Conservation (phyloP, 2,113 vertebrate genomes). For the Epinephelus fuscoguttatus region DNA sequence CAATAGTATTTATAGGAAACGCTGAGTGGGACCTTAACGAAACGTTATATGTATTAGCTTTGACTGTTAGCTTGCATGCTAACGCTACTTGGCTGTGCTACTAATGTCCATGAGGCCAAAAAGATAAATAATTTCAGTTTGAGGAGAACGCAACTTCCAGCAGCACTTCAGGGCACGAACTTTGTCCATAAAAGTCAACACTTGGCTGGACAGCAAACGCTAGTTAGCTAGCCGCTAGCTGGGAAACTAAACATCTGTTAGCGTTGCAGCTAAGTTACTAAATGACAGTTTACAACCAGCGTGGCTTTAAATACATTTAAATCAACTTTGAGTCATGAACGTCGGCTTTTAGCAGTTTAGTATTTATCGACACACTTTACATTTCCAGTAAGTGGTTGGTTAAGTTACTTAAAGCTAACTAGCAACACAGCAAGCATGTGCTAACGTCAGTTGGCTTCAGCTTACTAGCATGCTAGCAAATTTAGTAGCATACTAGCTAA, state of each 20-base stretch:
- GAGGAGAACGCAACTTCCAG: not conserved
- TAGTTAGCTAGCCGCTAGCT: slow-evolving; percentile 46
- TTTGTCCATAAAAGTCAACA: slow-evolving; percentile 1
- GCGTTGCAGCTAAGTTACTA: slow-evolving; percentile 4
- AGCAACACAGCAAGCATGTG: slow-evolving; percentile 41
- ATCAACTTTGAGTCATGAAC: not conserved
- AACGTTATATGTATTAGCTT: not conserved
- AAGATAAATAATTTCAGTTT: fast-evolving
- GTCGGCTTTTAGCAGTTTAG: not conserved
- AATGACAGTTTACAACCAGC: not conserved
- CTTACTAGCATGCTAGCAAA: slow-evolving; percentile 54
- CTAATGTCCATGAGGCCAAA: not conserved
- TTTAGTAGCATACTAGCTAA: slow-evolving; percentile 30
- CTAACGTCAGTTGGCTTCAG: slow-evolving; percentile 44
- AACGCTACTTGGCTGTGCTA: not conserved
- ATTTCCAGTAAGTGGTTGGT: not conserved
- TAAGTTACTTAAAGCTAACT: not conserved
- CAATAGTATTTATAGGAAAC: not conserved
- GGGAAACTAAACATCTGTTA: slow-evolving; percentile 73
- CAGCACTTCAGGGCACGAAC: not conserved
- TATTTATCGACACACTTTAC: not conserved
- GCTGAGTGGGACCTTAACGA: not conserved
- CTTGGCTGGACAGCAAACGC: not conserved
- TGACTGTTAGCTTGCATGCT: not conserved
- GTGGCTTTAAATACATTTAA: fast-evolving